A percentile compares a stretch with the other conserved stretches of the same genome.
Conservation (phyloP, 2,888 invertebrate species). For the Creontiades dilutus region DNA sequence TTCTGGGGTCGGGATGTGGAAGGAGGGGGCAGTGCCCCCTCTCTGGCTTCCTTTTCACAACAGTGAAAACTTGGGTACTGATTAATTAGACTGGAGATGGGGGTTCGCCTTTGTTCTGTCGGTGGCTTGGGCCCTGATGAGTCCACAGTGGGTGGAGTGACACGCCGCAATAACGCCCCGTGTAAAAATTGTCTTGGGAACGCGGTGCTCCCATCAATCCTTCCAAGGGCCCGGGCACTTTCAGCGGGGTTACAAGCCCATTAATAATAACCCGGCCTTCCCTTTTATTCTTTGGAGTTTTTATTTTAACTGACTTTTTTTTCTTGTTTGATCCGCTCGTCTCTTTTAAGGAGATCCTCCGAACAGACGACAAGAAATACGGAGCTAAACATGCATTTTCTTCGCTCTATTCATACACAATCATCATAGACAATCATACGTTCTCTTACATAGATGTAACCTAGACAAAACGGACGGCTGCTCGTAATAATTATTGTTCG, state of each 20-base stretch:
- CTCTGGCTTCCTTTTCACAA: constrained; percentile 1
- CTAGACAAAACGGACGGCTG: too few relatives aligned
- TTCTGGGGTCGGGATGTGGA: constrained; percentile 43
- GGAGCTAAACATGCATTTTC: neutral
- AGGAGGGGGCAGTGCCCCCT: constrained; percentile 17
- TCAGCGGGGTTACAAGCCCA: constrained; percentile 53
- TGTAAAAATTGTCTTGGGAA: constrained; percentile 72
- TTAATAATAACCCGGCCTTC: constrained; percentile 60
- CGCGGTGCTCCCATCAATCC: constrained; percentile 64
- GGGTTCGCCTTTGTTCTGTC: constrained; percentile 63
- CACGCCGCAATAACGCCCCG: constrained; percentile 62
- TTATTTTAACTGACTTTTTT: neutral
- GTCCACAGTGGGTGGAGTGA: constrained; percentile 38
- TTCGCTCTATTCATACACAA: neutral
- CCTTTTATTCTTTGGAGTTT: constrained; percentile 35
- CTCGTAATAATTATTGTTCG: too few relatives aligned
- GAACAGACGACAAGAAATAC: neutral
- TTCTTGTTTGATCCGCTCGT: constrained; percentile 6
- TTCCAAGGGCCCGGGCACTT: constrained; percentile 34
- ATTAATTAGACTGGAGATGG: constrained; percentile 72
- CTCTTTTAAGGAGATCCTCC: constrained; percentile 11
- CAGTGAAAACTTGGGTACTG: constrained; percentile 72
- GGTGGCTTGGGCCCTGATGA: neutral
- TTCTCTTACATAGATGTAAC: too few relatives aligned
- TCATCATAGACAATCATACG: too few relatives aligned